A percentile compares a stretch with the other conserved stretches of the same genome.
Evolutionary conservation across 2,888 invertebrate genomes (phyloP).

Genomic region (Agriopis aurantiaria): DNA sequence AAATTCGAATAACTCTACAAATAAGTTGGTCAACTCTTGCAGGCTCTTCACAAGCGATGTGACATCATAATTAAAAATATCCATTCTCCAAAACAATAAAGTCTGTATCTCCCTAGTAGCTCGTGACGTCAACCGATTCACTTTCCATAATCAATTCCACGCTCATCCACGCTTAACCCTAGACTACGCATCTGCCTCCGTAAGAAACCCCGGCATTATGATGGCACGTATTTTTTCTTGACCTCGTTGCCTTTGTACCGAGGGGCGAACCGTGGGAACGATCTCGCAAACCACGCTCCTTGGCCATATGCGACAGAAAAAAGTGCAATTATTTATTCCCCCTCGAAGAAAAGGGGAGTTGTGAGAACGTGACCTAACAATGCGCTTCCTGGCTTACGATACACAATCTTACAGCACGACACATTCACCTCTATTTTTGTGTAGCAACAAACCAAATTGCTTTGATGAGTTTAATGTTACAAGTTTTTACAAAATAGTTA

Average conservation of each 20-base stretch:
- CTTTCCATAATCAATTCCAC: slow-evolving; percentile 74
- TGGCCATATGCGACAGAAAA: slow-evolving; percentile 86
- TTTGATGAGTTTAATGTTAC: slow-evolving; percentile 25
- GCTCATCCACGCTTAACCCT: slow-evolving; percentile 82
- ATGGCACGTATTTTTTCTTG: slow-evolving; percentile 85
- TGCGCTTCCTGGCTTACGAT: slow-evolving; percentile 85
- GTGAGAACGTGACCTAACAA: slow-evolving; percentile 87
- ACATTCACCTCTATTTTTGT: slow-evolving; percentile 68
- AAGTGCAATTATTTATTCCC: slow-evolving; percentile 87
- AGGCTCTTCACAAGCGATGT: neutral
- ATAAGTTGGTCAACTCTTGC: neutral
- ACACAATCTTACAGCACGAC: slow-evolving; percentile 66
- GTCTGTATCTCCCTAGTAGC: slow-evolving; percentile 17
- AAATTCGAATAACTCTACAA: neutral
- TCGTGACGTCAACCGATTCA: slow-evolving; percentile 73
- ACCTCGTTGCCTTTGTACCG: slow-evolving; percentile 81
- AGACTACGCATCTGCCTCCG: slow-evolving; percentile 81
- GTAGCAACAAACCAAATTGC: slow-evolving; percentile 37
- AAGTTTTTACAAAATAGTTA: slow-evolving; percentile 57
- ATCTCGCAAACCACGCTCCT: slow-evolving; percentile 83
- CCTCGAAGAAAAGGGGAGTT: slow-evolving; percentile 85
- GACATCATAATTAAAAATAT: slow-evolving; percentile 1
- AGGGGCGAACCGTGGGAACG: slow-evolving; percentile 85
- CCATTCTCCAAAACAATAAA: slow-evolving; percentile 6
- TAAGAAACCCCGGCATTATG: slow-evolving; percentile 79